Base-by-base conservation (phyloP, 2,113 vertebrate genomes). In the Puma concolor region DNA sequence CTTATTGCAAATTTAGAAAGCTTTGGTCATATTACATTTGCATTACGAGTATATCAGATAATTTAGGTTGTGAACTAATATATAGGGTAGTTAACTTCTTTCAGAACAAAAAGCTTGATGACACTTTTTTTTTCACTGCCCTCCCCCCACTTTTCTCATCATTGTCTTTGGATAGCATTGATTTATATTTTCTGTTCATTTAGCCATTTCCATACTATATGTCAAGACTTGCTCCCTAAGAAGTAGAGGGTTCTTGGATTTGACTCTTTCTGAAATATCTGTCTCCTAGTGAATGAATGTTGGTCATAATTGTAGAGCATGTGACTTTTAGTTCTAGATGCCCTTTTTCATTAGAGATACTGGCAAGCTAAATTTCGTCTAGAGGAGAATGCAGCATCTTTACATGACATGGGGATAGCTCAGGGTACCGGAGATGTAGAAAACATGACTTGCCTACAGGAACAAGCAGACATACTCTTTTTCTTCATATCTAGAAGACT, bases 21-120 rank as follows among this genome's bases (percentile, higher is more conserved):
- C 77, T 92, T 96, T 95, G 69, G 25, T 88, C 38, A 48, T 93
- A 72, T 80, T 92, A 80, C 27, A 81, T 96, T 92, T 84, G n/a
- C 36, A 88, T 91, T 96, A 74, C 41, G 50, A 67, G 76, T 69
- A 77, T 72, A 36, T 91, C 79, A 69, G 81, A 66, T 93, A 88
- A 94, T 96, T 74, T 89, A 91, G 54, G 25, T 82, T 86, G 29
- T 71, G 25, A 74, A 74, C 27, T 83, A 83, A 44, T n/a, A 82
- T 66, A 36, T 83, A 74, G 80, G 1, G 38, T 33, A 25, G 57
- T 86, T 92, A 91, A 91, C 72, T 88, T 95, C 88, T 94, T 95
- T 79, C 50, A 88, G 63, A 91, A 87, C 57, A 80, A 88, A 63
- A 41, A 54, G 27, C 17, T 67, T 96, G 41, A 84, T 95, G 57